Conservation (phyloP, 2,888 invertebrate genomes). For the Acanthosepion lycidas region DNA sequence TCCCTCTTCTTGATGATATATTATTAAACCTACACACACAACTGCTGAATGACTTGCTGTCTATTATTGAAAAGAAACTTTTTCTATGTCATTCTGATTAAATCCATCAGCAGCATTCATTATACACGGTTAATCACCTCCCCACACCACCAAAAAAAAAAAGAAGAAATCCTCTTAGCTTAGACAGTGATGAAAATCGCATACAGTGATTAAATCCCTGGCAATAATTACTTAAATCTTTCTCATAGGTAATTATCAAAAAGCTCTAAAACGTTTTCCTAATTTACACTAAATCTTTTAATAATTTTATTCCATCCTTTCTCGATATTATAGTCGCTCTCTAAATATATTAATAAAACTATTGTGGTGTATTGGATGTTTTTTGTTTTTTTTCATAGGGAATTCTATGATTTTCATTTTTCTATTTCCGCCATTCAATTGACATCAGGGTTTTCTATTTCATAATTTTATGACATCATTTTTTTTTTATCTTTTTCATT, state of each 20-base stretch:
- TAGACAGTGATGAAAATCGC: background rate
- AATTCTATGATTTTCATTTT: no score
- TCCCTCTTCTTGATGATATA: background rate
- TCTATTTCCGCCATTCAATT: background rate
- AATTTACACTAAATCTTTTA: background rate
- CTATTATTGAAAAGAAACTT: background rate
- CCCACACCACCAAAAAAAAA: no score
- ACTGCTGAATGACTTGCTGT: background rate
- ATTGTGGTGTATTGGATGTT: no score
- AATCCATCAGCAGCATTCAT: background rate
- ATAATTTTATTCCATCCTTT: background rate
- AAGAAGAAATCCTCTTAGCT: background rate
- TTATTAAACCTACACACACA: no score
- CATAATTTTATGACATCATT: slow-evolving; percentile 15
- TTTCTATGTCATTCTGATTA: background rate
- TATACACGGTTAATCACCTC: background rate
- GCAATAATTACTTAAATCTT: background rate
- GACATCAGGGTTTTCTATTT: background rate
- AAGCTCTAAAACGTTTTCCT: background rate
- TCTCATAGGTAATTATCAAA: background rate
- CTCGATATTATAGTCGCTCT: background rate
- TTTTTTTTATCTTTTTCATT: background rate
- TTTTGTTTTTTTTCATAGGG: no score
- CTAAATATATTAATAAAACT: no score
- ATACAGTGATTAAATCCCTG: background rate